Base-by-base conservation (phyloP, 35 echinoderm and acorn worm genomes). In the Apostichopus parvimensis region DNA sequence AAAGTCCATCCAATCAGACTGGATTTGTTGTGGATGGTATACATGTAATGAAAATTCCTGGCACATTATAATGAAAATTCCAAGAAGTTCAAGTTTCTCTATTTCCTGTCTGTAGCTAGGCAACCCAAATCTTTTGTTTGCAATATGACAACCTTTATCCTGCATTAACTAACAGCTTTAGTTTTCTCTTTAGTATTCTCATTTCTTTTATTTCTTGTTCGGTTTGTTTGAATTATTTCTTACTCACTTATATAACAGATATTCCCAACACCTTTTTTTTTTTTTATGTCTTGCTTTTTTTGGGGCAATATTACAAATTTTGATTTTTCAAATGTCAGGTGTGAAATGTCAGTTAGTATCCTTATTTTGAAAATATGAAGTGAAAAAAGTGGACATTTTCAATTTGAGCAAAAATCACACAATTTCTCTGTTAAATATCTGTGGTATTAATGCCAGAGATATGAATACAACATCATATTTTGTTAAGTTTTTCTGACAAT, bases 81-180 rank as follows among this genome's bases (percentile, higher is more conserved):
- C 71, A 20, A 75, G 52, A 57, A 82, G 79, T 82, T 82, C 52
- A 82, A 57, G 79, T 57, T 82, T 82, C 79, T 57, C 56, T 56
- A 82, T 82, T 82, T 82, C 52, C 79, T 82, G 52, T 53, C 79
- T 53, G 79, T 82, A 82, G 8, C 79, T 82, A 82, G 56, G 79
- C 79, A 82, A 82, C 79, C 56, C 79, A 82, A 82, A 82, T 82
- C 52, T 82, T 54, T 53, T 12, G 52, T 75, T 75, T 82, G 79
- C 53, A 82, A 82, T 82, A 8, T 82, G 79, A 13, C 52, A 80
- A 82, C 54, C 79, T 82, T 82, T 55, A 82, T 57, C 79, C 56
- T 82, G n/a, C 71, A 75, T 75, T 75, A 75, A 75, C 71, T 75
- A 75, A 75, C 13, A 22, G 17, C 71, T 24, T 75, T 75, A 75